These are phyloP conservation scores for Hydraecia micacea DNA, from an alignment of 2,888 invertebrate species.

Conservation along the genomic window DNA sequence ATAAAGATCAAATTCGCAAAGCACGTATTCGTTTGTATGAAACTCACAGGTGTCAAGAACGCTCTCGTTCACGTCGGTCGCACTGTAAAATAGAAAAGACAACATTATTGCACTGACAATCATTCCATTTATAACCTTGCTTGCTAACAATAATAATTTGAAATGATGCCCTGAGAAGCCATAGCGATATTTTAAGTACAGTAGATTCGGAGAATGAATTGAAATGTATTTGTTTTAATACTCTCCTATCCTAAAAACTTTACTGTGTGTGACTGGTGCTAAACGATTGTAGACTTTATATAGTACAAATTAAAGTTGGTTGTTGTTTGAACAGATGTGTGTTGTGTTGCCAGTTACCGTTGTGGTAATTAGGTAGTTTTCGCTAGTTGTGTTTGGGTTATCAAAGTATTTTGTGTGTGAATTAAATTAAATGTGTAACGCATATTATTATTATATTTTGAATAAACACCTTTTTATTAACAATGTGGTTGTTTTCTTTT, in stretches of 20 bases:
- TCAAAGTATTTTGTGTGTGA: constrained; percentile 27
- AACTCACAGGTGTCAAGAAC: too few relatives aligned
- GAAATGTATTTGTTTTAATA: neutral
- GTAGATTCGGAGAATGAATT: neutral
- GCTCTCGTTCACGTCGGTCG: too few relatives aligned
- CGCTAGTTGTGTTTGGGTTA: constrained; percentile 44
- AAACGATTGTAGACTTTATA: constrained; percentile 40
- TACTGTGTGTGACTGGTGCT: constrained; percentile 55
- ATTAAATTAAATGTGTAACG: constrained; percentile 22
- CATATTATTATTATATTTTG: constrained; percentile 44
- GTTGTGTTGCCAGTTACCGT: constrained; percentile 53
- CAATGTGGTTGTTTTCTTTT: constrained; percentile 17
- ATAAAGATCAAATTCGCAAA: too few relatives aligned
- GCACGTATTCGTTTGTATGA: too few relatives aligned
- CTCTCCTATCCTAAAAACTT: neutral
- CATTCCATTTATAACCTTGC: constrained; percentile 11
- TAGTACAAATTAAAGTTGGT: neutral
- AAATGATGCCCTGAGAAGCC: constrained; percentile 1
- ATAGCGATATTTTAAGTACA: neutral
- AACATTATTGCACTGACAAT: too few relatives aligned
- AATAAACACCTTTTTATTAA: constrained; percentile 60
- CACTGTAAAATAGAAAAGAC: too few relatives aligned
- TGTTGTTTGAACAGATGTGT: constrained; percentile 33
- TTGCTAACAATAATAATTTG: neutral
- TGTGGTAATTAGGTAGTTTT: constrained; percentile 49